Evolutionary conservation across 2,888 invertebrate species (phyloP), one percentile per base, ranked within the genome.

Genomic region (Apomyelois bistriatella): DNA sequence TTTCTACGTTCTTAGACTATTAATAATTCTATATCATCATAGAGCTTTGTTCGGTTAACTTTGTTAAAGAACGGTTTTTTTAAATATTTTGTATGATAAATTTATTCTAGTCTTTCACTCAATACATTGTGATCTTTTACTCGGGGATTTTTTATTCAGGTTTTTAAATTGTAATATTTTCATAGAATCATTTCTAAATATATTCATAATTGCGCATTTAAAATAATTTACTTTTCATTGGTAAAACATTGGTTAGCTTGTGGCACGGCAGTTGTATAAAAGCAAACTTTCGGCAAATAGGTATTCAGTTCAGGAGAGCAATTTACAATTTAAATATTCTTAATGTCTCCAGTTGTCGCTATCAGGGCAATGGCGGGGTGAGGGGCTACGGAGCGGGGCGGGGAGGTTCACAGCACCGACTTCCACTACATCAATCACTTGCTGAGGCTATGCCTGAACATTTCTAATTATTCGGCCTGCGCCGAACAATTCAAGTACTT

Each of bases 361-460:
- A 69, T 10, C 32, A 1, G 7, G 63, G 64, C 57, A 64, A 66
- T 59, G 58, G 61, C 59, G 55, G 61, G 62, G 59, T 60, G 61
- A 7, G 7, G 61, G 1, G 7, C 63, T n/a, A 65, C 67, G 52
- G 56, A 57, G 5, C 15, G 61, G 62, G 69, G 66, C 64, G 55
- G 58, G 59, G 67, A 58, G 63, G 57, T 59, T 32, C 13, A 62
- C 58, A 56, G 43, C 70, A 69, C 70, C 72, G 76, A 72, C 80
- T 90, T 89, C 86, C 88, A 89, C 89, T 89, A 89, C 88, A 90
- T 90, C 89, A 88, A 90, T 90, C 89, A 89, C 86, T 85, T 79
- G 85, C 80, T 89, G 87, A 84, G 83, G 73, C 78, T 85, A 86
- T 82, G 78, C 77, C 79, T 79, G 83, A 88, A 88, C 82, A 88